These are phyloP conservation scores for Nomada fabriciana DNA, from an alignment of 2,888 invertebrate species.

Conservation along the genomic window DNA sequence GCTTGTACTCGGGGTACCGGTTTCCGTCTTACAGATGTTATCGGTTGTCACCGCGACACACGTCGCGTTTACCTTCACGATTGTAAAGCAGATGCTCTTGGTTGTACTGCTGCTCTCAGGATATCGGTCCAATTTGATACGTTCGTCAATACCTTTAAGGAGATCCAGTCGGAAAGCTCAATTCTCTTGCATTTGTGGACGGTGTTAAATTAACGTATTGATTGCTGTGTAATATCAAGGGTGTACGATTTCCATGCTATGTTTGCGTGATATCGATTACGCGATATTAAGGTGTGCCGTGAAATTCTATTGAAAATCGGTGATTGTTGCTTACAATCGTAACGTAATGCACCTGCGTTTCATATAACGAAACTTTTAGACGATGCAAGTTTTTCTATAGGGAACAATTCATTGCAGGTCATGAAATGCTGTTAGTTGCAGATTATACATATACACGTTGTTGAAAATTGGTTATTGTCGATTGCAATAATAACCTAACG, in stretches of 20 bases:
- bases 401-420: too few relatives aligned
- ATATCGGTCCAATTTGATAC: conserved; percentile 14
- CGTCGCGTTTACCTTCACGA: conserved; percentile 63
- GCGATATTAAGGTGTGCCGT: too few relatives aligned
- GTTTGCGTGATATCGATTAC: not conserved
- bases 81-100: conserved; percentile 68
- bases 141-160: not conserved
- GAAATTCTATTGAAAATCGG: too few relatives aligned
- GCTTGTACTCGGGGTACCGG: conserved; percentile 69
- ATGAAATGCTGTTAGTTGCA: too few relatives aligned
- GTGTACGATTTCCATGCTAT: not conserved
- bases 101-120: conserved; percentile 45
- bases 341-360: too few relatives aligned
- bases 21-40: conserved; percentile 74
- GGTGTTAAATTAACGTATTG: not conserved
- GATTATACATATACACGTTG: too few relatives aligned
- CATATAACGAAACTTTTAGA: too few relatives aligned
- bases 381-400: too few relatives aligned
- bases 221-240: not conserved
- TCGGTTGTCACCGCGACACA: conserved; percentile 64
- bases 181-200: not conserved
- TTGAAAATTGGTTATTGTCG: too few relatives aligned
- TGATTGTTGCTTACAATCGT: too few relatives aligned
- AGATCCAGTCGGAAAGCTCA: not conserved
- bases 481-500: too few relatives aligned